Percentiles rank a stretch among this genome's conserved stretches.
phyloP scores from a whole-genome alignment of 2,797 vertebrate genomes.

The Paedocypris micromegethes region DNA sequence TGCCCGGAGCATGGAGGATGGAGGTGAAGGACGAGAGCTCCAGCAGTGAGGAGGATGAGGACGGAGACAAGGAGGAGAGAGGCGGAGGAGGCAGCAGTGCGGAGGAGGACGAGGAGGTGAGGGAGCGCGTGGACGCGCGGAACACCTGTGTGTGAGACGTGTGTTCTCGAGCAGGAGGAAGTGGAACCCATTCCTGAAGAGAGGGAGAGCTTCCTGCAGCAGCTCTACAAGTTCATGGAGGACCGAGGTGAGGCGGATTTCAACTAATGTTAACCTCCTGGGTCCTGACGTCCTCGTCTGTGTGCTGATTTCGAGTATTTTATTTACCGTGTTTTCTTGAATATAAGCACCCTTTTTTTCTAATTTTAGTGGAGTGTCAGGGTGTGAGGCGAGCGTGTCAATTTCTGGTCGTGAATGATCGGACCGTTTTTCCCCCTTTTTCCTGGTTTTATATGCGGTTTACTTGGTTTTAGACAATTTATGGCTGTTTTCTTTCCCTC shows the following conservation, averaged over 20 bases:
- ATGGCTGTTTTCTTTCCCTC: too few species aligned
- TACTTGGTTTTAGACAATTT: too few species aligned
- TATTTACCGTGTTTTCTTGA: too few species aligned
- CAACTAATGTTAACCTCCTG: neutral
- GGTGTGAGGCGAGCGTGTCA: too few species aligned
- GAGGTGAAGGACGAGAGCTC: constrained; percentile 78
- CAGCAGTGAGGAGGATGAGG: constrained; percentile 74
- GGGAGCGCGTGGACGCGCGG: too few species aligned
- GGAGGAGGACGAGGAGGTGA: constrained; percentile 66
- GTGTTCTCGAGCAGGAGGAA: constrained; percentile 63
- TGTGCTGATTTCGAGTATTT: too few species aligned
- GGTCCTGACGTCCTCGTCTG: too few species aligned
- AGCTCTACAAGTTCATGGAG: constrained; percentile 82
- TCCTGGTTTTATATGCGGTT: too few species aligned
- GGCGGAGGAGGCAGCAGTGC: constrained; percentile 63
- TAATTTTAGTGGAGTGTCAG: too few species aligned
- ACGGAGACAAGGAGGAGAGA: constrained; percentile 67
- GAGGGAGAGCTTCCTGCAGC: constrained; percentile 75
- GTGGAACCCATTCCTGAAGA: constrained; percentile 75
- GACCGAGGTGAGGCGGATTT: constrained; percentile 65
- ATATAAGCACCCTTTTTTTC: too few species aligned
- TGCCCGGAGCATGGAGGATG: constrained; percentile 70
- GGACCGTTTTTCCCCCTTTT: too few species aligned
- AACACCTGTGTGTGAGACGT: neutral
- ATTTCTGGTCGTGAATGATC: too few species aligned